Evolutionary conservation across 1,140 invertebrate genomes (phyloP).

Genomic region (Spodoptera litura): DNA sequence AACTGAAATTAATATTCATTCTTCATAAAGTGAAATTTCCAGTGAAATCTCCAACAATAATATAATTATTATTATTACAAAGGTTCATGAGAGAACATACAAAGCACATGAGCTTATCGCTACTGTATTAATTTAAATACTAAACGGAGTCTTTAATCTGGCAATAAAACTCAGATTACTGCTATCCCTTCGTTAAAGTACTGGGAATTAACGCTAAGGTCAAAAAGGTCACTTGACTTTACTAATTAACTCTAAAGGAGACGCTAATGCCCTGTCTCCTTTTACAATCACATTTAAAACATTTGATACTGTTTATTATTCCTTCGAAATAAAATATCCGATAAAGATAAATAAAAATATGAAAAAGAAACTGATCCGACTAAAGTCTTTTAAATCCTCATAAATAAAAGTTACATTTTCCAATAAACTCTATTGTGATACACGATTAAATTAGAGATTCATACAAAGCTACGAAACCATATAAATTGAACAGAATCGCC

Average conservation of each 20-base stretch:
- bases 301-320: too few relatives aligned
- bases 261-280: constrained; percentile 8
- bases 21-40: background rate
- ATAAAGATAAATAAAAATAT: too few relatives aligned
- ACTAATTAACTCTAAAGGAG: constrained; percentile 15
- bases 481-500: constrained; percentile 2
- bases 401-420: background rate
- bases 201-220: constrained; percentile 31
- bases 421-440: background rate
- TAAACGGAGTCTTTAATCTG: constrained; percentile 23
- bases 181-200: constrained; percentile 20
- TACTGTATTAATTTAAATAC: constrained; percentile 29
- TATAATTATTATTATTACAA: background rate
- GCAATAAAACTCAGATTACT: constrained; percentile 35
- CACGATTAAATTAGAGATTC: constrained; percentile 14
- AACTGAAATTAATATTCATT: too few relatives aligned
- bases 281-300: too few relatives aligned
- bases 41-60: background rate
- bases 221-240: constrained; percentile 35
- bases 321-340: background rate
- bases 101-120: constrained; percentile 19
- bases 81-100: background rate
- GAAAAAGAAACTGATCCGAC: too few relatives aligned
- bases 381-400: background rate
- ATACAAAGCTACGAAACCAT: background rate